Percentiles rank a stretch among this genome's conserved stretches.
phyloP scores from a whole-genome alignment of 2,113 vertebrate genomes.

The Cryptotis parvus region DNA sequence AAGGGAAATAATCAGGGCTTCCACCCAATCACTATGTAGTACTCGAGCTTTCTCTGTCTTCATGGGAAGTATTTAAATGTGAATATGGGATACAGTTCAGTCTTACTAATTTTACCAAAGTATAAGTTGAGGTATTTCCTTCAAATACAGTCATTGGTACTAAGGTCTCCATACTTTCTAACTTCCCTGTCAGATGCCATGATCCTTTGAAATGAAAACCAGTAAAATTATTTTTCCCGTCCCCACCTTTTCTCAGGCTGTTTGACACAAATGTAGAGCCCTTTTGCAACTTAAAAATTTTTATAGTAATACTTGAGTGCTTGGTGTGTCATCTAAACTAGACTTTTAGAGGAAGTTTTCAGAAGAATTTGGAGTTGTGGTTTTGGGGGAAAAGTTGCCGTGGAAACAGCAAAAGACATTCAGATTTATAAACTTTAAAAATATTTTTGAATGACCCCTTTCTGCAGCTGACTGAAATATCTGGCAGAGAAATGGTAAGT shows the following conservation, averaged over 20 bases:
- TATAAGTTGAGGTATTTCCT: neutral
- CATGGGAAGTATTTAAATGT: neutral
- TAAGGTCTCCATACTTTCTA: neutral
- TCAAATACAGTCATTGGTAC: neutral
- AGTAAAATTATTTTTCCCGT: neutral
- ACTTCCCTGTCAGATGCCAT: slow-evolving; percentile 45
- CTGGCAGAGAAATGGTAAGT: slow-evolving; percentile 34
- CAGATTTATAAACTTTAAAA: slow-evolving; percentile 62
- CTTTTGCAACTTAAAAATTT: neutral
- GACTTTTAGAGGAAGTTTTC: slow-evolving; percentile 52
- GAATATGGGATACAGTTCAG: neutral
- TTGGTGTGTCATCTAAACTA: slow-evolving; percentile 30
- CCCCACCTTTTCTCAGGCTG: neutral
- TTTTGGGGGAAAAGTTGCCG: slow-evolving; percentile 43
- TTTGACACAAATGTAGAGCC: slow-evolving; percentile 41
- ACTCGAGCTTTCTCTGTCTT: neutral
- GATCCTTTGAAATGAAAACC: slow-evolving; percentile 45
- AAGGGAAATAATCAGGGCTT: neutral
- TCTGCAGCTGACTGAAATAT: slow-evolving; percentile 59
- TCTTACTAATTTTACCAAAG: neutral
- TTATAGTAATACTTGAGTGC: slow-evolving; percentile 44
- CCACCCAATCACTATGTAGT: neutral
- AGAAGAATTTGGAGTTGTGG: slow-evolving; percentile 48
- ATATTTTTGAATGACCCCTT: slow-evolving; percentile 67
- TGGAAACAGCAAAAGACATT: slow-evolving; percentile 49